Percentiles rank a stretch among this genome's conserved stretches.
These are phyloP conservation scores for Galemys pyrenaicus DNA, from an alignment of 2,113 vertebrate species.

Conservation along the genomic window DNA sequence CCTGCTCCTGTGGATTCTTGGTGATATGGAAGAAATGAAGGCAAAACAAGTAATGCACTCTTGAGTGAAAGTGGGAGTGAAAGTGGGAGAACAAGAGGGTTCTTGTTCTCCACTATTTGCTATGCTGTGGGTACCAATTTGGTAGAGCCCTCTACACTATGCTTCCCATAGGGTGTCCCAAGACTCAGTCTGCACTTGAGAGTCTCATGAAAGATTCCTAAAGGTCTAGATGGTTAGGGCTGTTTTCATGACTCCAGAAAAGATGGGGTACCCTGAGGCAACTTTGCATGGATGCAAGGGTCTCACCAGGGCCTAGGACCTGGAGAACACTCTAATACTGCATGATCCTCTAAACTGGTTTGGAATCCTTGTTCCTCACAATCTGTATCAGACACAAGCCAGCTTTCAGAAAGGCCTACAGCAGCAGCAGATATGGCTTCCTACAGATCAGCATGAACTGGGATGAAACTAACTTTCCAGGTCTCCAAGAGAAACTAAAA, in stretches of 20 bases:
- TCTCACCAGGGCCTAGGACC: slow-evolving; percentile 9
- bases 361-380: slow-evolving; percentile 92
- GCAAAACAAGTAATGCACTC: slow-evolving; percentile 73
- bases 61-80: too few species aligned
- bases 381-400: slow-evolving; percentile 90
- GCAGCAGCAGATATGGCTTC: slow-evolving; percentile 89
- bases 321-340: slow-evolving; percentile 19
- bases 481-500: slow-evolving; percentile 77
- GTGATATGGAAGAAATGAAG: slow-evolving; percentile 88
- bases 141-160: slow-evolving; percentile 91
- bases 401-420: slow-evolving; percentile 90
- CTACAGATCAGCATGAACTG: slow-evolving; percentile 87
- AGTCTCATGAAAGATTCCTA: slow-evolving; percentile 74
- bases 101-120: slow-evolving; percentile 90
- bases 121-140: slow-evolving; percentile 93
- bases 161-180: slow-evolving; percentile 87
- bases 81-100: too few species aligned
- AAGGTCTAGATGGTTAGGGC: slow-evolving; percentile 79
- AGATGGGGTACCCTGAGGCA: slow-evolving; percentile 87
- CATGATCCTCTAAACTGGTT: slow-evolving; percentile 92
- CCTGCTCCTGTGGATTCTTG: slow-evolving; percentile 86
- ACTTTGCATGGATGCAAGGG: slow-evolving; percentile 73
- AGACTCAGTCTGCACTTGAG: slow-evolving; percentile 84
- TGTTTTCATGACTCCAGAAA: slow-evolving; percentile 76
- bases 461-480: slow-evolving; percentile 80